phyloP scores from a whole-genome alignment of 1,140 invertebrate genomes.

The Hypsibius dujardini region DNA sequence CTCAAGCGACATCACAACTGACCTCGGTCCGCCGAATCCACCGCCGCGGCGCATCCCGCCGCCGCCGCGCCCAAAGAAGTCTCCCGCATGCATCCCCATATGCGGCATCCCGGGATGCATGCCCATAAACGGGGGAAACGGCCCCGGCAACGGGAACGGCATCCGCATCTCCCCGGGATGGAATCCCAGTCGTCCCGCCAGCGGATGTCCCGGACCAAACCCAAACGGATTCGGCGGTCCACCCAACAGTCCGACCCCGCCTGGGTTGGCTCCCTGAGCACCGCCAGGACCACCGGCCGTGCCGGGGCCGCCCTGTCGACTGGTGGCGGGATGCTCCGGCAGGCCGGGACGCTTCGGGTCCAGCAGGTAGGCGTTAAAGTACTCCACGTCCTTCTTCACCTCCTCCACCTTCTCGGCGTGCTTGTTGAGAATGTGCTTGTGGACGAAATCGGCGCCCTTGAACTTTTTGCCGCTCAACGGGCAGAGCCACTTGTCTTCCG shows the following conservation, averaged over 20 bases:
- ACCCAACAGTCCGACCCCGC: neutral
- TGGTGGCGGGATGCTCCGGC: constrained; percentile 59
- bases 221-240: constrained; percentile 15
- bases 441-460: constrained; percentile 94
- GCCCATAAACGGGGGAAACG: constrained; percentile 15
- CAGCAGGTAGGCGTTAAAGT: constrained; percentile 91
- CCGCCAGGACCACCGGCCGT: constrained; percentile 18
- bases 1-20: neutral
- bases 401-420: constrained; percentile 89
- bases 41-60: neutral
- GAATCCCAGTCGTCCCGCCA: constrained; percentile 4
- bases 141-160: constrained; percentile 4
- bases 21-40: neutral
- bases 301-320: constrained; percentile 23
- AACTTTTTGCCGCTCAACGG: constrained; percentile 97
- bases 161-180: constrained; percentile 1
- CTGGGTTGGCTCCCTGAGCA: constrained; percentile 15
- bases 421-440: constrained; percentile 96
- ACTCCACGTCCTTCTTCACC: constrained; percentile 84
- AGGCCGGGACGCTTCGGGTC: constrained; percentile 86
- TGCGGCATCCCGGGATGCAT: constrained; percentile 1
- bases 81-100: constrained; percentile 11
- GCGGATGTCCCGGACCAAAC: constrained; percentile 10
- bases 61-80: constrained; percentile 8
- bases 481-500: constrained; percentile 97